Base-by-base conservation (phyloP, 2,113 vertebrate species). In the Halcyon malimbica region DNA sequence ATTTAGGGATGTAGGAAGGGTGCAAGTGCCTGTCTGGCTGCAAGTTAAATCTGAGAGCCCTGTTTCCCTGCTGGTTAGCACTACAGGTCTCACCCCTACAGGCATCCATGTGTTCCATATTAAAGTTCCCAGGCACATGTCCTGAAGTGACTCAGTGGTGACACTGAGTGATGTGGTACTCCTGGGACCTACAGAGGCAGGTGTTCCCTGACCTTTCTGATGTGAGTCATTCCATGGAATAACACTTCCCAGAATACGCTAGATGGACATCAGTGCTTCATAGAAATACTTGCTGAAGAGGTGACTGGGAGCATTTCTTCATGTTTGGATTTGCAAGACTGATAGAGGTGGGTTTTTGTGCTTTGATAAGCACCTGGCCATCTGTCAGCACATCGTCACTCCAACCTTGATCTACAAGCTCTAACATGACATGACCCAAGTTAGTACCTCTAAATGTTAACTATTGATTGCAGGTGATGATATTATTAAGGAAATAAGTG, bases 201-300 rank as follows among this genome's bases (percentile, higher is more conserved):
- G 70, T 96, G 87, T 91, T 78, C 51, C 77, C 87, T 81, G 92
- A 94, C 94, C 96, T 91, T 20, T 37, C 56, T 9, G 3, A 6
- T 35, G 19, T 18, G 51, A 69, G 37, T 31, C 12, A 16, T 80
- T 41, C 69, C 11, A 26, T 60, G 44, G 67, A 93, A 62, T 19
- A 71, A 71, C 2, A 0, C 18, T 85, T 92, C 59, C 90, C 68
- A 80, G 67, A 69, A 84, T 1, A 28, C 8, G 1, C 26, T 39
- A 10, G 21, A 23, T 44, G 57, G 37, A 46, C 48, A 50, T 21
- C 24, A 60, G 6, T 5, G 5, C 33, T 76, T 60, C 2, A 0
- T 0, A 0, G 23, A 48, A 69, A 74, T 11, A 41, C 19, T 73
- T 1, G 0, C 50, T 50, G 42, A 54, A 54, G 33, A 18, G 48